Percentiles rank a stretch among this genome's conserved stretches.
Evolutionary conservation across 2,888 invertebrate species (phyloP).

Genomic region (Troides oblongomaculatus): DNA sequence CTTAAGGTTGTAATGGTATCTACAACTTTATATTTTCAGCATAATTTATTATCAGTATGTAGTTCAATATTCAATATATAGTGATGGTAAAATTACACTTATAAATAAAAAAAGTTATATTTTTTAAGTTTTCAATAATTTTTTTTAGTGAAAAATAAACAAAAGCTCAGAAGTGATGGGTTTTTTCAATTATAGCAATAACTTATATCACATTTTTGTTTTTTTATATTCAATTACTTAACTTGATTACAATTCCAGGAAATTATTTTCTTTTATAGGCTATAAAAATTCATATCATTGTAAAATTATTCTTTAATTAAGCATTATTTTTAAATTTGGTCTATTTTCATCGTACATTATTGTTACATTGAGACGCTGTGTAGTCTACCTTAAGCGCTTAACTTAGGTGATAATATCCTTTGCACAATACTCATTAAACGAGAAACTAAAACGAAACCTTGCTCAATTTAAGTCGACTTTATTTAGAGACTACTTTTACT

Average conservation of each 20-base stretch:
- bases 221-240: too few relatives aligned
- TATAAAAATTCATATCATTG: neutral
- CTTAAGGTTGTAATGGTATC: neutral
- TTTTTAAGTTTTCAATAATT: too few relatives aligned
- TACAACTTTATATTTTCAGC: too few relatives aligned
- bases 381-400: neutral
- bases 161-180: neutral
- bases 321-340: neutral
- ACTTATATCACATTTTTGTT: neutral
- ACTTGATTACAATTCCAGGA: too few relatives aligned
- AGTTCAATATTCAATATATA: too few relatives aligned
- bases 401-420: neutral
- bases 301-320: neutral
- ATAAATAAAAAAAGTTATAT: too few relatives aligned
- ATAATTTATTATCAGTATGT: too few relatives aligned
- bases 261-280: too few relatives aligned
- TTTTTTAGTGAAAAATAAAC: too few relatives aligned
- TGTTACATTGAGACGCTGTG: neutral
- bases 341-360: neutral
- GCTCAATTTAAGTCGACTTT: constrained; percentile 3
- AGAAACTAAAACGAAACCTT: constrained; percentile 5
- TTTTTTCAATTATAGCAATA: neutral
- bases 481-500: constrained; percentile 19
- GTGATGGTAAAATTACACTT: too few relatives aligned
- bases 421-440: neutral